Base-by-base conservation (phyloP, 2,113 vertebrate genomes). In the Bos javanicus region DNA sequence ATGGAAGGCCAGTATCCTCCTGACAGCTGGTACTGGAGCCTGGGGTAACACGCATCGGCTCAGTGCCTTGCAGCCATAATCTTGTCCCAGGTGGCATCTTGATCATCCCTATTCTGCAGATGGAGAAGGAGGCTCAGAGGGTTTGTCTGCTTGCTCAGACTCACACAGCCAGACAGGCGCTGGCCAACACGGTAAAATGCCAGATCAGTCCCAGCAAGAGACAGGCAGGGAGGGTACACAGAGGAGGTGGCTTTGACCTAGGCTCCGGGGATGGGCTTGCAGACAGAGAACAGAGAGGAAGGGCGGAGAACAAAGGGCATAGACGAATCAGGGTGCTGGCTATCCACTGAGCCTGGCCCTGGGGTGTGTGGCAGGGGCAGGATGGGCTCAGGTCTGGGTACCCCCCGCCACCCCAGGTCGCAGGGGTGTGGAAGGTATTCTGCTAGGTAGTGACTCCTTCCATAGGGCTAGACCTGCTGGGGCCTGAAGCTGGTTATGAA, bases 21-120 rank as follows among this genome's bases (percentile, higher is more conserved):
- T 21, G 23, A 9, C 2, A 0, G 13, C 12, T 9, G 60, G 50
- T 3, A 25, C n/a, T 28, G 33, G 36, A 33, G 62, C 17, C 2
- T 50, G 19, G 19, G 33, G n/a, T 26, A 21, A 7, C 0, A 0
- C 3, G 16, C 1, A 3, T 46, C 3, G 19, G 33, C 78, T 86
- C 3, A 0, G 15, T 1, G 28, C 46, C 87, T 60, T 4, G 6
- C 11, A 13, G 1, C 2, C 5, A 1, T 14, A 6, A 43, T 25
- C 46, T 84, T 7, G 7, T 50, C 59, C 28, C 83, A 33, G 36
- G 30, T 7, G 39, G 84, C n/a, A 23, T 2, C 80, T 76, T 36
- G 30, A 80, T 28, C 3, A 14, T 43, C 28, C 3, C 17, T 25
- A 6, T 33, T 36, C 64, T 46, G 30, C 39, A 28, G 84, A 43